Evolutionary conservation across 2,888 invertebrate genomes (phyloP).

Genomic region (Pollenia labialis): DNA sequence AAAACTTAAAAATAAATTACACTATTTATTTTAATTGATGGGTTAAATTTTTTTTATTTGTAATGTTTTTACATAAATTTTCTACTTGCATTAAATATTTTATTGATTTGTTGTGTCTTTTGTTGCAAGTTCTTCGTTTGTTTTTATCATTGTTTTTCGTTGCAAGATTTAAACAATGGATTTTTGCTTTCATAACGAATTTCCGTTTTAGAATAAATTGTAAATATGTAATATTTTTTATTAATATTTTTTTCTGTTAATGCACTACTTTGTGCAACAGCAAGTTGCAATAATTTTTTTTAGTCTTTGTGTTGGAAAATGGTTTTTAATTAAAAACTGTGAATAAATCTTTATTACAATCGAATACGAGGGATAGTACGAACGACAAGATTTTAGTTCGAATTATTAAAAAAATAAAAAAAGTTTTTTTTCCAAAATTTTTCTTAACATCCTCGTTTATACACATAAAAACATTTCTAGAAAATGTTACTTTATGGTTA

Average conservation of each 20-base stretch:
- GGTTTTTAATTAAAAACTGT: slow-evolving; percentile 64
- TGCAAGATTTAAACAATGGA: slow-evolving; percentile 48
- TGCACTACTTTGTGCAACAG: slow-evolving; percentile 45
- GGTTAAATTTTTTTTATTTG: background rate
- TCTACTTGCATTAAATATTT: slow-evolving; percentile 20
- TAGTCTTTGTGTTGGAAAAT: slow-evolving; percentile 57
- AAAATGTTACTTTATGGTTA: slow-evolving; percentile 17
- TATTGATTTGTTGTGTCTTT: slow-evolving; percentile 56
- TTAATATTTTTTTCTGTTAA: slow-evolving; percentile 19
- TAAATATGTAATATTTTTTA: slow-evolving; percentile 4
- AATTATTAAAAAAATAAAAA: background rate
- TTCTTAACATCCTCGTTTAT: background rate
- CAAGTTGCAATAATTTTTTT: slow-evolving; percentile 45
- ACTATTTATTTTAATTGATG: too few relatives aligned
- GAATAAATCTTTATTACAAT: slow-evolving; percentile 50
- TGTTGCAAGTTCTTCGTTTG: slow-evolving; percentile 26
- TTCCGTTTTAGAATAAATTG: slow-evolving; percentile 46
- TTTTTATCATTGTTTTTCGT: background rate
- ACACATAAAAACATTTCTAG: slow-evolving; percentile 25
- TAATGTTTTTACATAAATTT: background rate
- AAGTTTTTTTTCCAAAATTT: background rate
- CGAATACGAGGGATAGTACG: background rate
- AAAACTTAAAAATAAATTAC: too few relatives aligned
- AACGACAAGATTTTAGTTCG: background rate
- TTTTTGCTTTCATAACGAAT: slow-evolving; percentile 44